These are phyloP conservation scores for Pedionomus torquatus DNA, from an alignment of 2,113 vertebrate species.

Conservation along the genomic window DNA sequence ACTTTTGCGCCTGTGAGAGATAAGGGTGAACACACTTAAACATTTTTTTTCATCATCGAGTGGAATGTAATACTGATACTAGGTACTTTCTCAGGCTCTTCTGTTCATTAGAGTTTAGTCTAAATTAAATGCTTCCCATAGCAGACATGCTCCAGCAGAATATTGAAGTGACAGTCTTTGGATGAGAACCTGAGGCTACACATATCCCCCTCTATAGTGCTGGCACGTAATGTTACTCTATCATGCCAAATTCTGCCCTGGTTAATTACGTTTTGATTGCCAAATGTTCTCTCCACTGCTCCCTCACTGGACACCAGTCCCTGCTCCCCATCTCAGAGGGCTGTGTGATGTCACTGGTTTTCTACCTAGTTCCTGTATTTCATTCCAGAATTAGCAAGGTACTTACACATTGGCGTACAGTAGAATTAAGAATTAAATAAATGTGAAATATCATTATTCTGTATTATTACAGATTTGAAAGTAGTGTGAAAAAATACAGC, in stretches of 20 bases:
- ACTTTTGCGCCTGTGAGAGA: not conserved
- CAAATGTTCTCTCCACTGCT: not conserved
- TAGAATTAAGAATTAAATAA: not conserved
- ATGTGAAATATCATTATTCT: not conserved
- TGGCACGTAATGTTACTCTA: not conserved
- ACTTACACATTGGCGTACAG: not conserved
- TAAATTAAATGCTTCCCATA: not conserved
- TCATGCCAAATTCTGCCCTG: not conserved
- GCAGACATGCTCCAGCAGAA: not conserved
- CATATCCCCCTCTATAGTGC: not conserved
- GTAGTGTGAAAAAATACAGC: not conserved
- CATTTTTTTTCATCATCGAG: not conserved
- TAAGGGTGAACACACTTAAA: not conserved
- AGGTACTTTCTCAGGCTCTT: not conserved
- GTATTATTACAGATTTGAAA: not conserved
- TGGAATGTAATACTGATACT: not conserved
- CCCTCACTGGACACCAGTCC: not conserved
- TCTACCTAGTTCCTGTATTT: not conserved
- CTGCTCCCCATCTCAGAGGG: not conserved
- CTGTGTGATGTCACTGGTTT: not conserved
- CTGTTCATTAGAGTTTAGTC: not conserved
- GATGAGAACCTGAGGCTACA: not conserved
- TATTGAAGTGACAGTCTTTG: not conserved
- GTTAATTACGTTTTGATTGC: not conserved
- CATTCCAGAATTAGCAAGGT: not conserved